These are phyloP conservation scores for Procavia capensis DNA, from an alignment of 2,113 vertebrate species.

Conservation along the genomic window DNA sequence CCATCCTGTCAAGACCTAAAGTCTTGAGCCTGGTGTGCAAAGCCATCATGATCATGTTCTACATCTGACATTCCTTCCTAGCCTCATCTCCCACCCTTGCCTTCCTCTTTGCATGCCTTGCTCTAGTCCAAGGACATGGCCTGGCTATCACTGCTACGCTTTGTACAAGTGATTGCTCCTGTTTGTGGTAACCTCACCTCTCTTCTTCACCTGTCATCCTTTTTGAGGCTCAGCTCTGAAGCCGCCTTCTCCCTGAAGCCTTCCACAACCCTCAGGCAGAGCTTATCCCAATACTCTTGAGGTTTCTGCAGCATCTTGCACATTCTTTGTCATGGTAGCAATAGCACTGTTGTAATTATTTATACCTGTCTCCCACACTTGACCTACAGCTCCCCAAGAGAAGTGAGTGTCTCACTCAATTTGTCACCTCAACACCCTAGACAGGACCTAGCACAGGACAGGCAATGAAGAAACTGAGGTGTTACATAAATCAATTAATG, in stretches of 20 bases:
- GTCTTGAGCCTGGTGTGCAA: background rate
- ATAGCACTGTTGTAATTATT: background rate
- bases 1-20: background rate
- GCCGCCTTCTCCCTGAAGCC: background rate
- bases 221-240: background rate
- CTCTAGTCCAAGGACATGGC: background rate
- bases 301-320: background rate
- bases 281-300: background rate
- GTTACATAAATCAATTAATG: background rate
- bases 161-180: background rate
- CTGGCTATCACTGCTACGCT: background rate
- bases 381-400: background rate
- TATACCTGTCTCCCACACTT: background rate
- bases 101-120: background rate
- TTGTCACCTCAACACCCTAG: slow-evolving; percentile 6
- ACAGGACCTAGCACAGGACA: background rate
- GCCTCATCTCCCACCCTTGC: background rate
- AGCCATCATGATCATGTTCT: background rate
- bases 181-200: background rate
- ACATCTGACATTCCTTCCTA: background rate
- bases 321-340: background rate
- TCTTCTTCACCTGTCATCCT: background rate
- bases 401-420: background rate
- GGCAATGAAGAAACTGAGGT: background rate
- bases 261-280: background rate